Evolutionary conservation across 2,113 vertebrate genomes (phyloP).

Genomic region (Alligator sinensis): DNA sequence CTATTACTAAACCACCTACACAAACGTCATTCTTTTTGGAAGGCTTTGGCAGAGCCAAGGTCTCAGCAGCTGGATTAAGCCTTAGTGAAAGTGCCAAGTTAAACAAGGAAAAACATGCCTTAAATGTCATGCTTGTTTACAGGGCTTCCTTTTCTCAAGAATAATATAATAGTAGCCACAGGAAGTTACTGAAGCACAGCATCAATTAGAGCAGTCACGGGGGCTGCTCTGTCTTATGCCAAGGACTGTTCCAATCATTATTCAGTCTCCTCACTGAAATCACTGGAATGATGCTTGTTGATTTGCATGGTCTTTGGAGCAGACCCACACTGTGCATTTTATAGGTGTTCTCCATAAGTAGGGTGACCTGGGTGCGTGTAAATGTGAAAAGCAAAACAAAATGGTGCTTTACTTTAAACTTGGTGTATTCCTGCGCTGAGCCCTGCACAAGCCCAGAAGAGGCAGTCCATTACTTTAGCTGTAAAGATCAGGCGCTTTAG

Average conservation of each 20-base stretch:
- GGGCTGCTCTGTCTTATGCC: not conserved
- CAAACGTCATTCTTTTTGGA: slow-evolving; percentile 61
- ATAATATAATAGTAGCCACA: slow-evolving; percentile 15
- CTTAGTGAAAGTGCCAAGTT: slow-evolving; percentile 31
- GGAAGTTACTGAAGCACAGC: not conserved
- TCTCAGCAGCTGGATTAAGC: slow-evolving; percentile 19
- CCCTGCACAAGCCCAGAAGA: too few relatives aligned
- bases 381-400: too few relatives aligned
- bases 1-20: slow-evolving; percentile 60
- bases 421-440: too few relatives aligned
- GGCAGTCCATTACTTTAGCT: too few relatives aligned
- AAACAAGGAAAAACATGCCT: not conserved
- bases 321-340: not conserved
- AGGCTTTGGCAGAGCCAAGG: slow-evolving; percentile 27
- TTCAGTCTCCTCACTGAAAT: not conserved
- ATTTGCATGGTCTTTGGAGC: too few relatives aligned
- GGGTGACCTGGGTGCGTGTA: too few relatives aligned
- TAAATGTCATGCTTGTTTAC: slow-evolving; percentile 42
- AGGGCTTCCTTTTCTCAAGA: not conserved
- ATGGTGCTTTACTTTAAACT: too few relatives aligned
- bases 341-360: not conserved
- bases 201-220: not conserved
- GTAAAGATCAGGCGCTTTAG: too few relatives aligned
- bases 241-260: not conserved
- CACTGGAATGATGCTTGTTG: too few relatives aligned